Conservation (phyloP, 1,140 invertebrate genomes). For the Neomicropteryx cornuta region DNA sequence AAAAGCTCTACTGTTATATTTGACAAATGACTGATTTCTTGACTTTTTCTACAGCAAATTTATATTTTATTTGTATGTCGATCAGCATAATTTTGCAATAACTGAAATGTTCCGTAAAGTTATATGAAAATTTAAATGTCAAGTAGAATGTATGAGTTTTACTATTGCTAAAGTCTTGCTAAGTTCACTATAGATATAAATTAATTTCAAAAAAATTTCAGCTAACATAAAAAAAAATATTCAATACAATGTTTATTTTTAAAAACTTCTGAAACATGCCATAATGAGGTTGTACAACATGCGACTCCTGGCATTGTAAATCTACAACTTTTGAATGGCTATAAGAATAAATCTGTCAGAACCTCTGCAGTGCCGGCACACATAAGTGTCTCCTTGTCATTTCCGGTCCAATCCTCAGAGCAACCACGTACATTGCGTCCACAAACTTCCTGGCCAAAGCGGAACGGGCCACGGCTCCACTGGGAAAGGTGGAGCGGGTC, state of each 20-base stretch:
- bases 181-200: conserved; percentile 8
- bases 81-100: no score
- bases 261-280: no score
- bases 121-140: no score
- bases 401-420: conserved; percentile 69
- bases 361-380: conserved; percentile 53
- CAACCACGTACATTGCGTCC: conserved; percentile 68
- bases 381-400: conserved; percentile 72
- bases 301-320: background rate
- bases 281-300: no score
- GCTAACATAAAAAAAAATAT: conserved; percentile 1
- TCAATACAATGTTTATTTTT: background rate
- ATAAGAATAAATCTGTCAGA: background rate
- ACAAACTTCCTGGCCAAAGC: conserved; percentile 69
- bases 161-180: no score
- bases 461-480: conserved; percentile 57
- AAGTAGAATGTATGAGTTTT: no score
- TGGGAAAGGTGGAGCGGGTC: conserved; percentile 65
- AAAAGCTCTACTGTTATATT: no score
- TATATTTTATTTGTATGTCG: no score
- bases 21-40: no score
- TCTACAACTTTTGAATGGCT: background rate
- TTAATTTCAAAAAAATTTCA: background rate
- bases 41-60: no score
- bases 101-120: no score